phyloP scores from a whole-genome alignment of 2,113 vertebrate genomes.

The Vireo altiloquus region DNA sequence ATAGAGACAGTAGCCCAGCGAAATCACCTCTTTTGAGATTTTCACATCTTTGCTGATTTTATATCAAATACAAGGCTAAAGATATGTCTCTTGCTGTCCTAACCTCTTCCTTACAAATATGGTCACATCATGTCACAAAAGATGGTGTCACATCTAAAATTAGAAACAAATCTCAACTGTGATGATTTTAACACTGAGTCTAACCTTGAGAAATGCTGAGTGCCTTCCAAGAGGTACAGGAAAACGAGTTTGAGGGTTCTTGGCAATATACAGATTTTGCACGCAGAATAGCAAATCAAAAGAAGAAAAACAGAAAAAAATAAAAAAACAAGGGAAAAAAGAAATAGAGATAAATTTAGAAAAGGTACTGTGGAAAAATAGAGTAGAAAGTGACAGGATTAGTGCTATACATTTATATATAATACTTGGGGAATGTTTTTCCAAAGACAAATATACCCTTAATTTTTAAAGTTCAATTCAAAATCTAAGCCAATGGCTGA shows the following conservation, averaged over 20 bases:
- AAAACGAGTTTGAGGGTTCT: not conserved
- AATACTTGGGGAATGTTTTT: not conserved
- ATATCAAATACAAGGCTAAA: not conserved
- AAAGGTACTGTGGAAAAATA: not conserved
- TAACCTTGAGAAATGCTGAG: constrained; percentile 21
- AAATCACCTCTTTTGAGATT: not conserved
- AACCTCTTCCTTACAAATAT: not conserved
- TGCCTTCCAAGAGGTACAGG: not conserved
- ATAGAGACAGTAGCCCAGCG: not conserved
- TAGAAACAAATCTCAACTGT: constrained; percentile 44
- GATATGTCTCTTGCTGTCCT: not conserved
- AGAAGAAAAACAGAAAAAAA: not conserved
- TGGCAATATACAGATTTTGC: not conserved
- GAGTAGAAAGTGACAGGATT: not conserved
- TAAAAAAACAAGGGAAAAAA: fast-evolving
- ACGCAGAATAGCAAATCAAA: not conserved
- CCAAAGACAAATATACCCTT: not conserved
- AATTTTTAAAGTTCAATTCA: not conserved
- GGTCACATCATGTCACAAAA: constrained; percentile 44
- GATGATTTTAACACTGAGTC: constrained; percentile 20
- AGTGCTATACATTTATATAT: not conserved
- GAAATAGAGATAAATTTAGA: not conserved
- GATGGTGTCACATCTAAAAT: constrained; percentile 23
- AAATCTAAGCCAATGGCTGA: not conserved
- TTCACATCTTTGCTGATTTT: not conserved